These are phyloP conservation scores for Gonioctena quinquepunctata DNA, from an alignment of 1,140 invertebrate genomes.

Conservation along the genomic window DNA sequence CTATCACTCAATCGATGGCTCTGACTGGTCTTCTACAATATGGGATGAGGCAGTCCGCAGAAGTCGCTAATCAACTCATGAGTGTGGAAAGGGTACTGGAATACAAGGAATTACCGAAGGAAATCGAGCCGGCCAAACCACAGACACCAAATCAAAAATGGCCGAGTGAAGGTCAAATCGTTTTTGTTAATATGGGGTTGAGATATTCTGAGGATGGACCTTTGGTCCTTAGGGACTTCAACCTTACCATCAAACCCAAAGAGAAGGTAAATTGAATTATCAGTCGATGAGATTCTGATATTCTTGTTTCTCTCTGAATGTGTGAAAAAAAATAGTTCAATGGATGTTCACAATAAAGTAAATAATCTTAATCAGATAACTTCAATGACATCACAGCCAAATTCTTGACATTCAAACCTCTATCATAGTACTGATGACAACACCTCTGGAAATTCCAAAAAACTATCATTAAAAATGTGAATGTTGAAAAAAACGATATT, in stretches of 20 bases:
- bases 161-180: slow-evolving; percentile 56
- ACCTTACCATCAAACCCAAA: slow-evolving; percentile 64
- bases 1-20: slow-evolving; percentile 62
- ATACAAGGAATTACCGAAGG: slow-evolving; percentile 55
- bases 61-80: slow-evolving; percentile 50
- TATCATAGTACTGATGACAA: too few species aligned
- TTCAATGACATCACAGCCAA: too few species aligned
- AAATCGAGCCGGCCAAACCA: slow-evolving; percentile 7
- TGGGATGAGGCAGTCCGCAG: slow-evolving; percentile 64
- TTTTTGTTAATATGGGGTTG: slow-evolving; percentile 60
- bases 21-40: slow-evolving; percentile 66
- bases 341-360: too few species aligned
- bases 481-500: too few species aligned
- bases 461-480: too few species aligned
- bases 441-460: too few species aligned
- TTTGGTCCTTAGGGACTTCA: slow-evolving; percentile 64
- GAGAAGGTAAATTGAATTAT: slow-evolving; percentile 87
- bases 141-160: too few species aligned
- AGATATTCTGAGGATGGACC: slow-evolving; percentile 60
- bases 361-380: too few species aligned
- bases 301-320: too few species aligned
- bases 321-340: too few species aligned
- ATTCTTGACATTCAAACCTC: too few species aligned
- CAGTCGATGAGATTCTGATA: too few species aligned
- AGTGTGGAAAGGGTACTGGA: slow-evolving; percentile 25